Base-by-base conservation (phyloP, 2,113 vertebrate genomes). In the Chinchilla lanigera region DNA sequence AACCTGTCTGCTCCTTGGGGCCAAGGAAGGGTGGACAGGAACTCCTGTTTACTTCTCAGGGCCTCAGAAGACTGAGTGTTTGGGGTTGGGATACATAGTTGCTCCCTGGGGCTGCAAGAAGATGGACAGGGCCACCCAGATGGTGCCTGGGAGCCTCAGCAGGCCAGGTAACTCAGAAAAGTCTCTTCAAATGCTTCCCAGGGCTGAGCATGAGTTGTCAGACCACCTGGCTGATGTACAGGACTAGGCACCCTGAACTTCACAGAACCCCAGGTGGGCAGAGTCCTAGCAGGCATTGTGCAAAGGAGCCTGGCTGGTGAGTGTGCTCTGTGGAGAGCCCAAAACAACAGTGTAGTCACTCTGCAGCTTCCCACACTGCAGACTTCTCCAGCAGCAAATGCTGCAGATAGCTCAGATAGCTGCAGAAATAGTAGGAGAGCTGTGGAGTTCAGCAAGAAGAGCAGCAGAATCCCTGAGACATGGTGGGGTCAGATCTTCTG, bases 361-460 rank as follows among this genome's bases (percentile, higher is more conserved):
- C 22, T 8, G 54, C 54, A 60, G 54, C 81, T 67, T 33, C 65
- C 33, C 13, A 19, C 14, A 26, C 35, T 71, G 12, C 35, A 17
- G 35, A 5, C 35, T 13, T 69, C 63, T 67, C 19, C 44, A 14
- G 19, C 30, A 52, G 30, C 84, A 52, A 13, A 86, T 83, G 13
- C 4, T 38, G n/a, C 20, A 50, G 26, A 60, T 60, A 60, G 63
- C 63, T 65, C n/a, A 16, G 17, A 1, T 10, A 4, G 14, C 26
- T 17, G 22, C 60, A 28, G 86, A 61, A 13, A 67, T 2, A 24
- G 63, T 22, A 1, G 38, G 44, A 28, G 47, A 1, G 10, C 19
- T 3, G 2, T 4, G 38, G 47, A 3, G 2, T 0, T 38, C 22
- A 30, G 38, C 1, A 0, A 38, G 52, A 44, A 2, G 28, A 17